A percentile compares a stretch with the other conserved stretches of the same genome.
Evolutionary conservation across 1,140 invertebrate species (phyloP).

Genomic region (Drosophila nebulosa): DNA sequence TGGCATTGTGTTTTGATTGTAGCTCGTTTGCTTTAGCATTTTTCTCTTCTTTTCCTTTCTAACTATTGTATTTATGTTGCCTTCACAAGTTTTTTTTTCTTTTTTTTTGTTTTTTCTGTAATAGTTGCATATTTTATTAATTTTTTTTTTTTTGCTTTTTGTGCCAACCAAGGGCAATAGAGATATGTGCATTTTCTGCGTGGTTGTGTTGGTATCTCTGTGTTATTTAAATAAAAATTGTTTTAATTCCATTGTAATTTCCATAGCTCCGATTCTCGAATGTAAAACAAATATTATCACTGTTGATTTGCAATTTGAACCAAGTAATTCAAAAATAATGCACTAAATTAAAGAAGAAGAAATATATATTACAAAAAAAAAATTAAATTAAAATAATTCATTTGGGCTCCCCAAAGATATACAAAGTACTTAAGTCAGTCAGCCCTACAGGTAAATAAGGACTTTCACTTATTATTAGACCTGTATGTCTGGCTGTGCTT

Average conservation of each 20-base stretch:
- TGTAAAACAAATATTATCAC: conserved; percentile 32
- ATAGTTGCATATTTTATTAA: conserved; percentile 50
- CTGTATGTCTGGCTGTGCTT: neutral
- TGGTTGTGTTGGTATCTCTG: neutral
- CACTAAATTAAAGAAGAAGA: neutral
- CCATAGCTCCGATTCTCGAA: conserved; percentile 25
- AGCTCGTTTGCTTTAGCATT: conserved; percentile 38
- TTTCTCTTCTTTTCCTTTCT: neutral
- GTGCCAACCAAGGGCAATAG: neutral
- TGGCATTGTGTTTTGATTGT: conserved; percentile 45
- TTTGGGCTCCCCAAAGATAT: neutral
- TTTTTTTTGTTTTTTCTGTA: conserved; percentile 8
- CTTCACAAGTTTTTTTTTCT: neutral
- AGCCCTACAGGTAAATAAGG: neutral
- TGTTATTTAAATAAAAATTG: conserved; percentile 19
- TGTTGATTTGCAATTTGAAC: conserved; percentile 19
- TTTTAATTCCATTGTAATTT: conserved; percentile 57
- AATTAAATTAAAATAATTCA: neutral
- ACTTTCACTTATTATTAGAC: conserved; percentile 10
- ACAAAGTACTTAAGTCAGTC: neutral
- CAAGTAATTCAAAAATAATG: neutral
- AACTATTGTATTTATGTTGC: neutral
- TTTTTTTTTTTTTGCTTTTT: conserved; percentile 4
- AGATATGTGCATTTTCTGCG: conserved; percentile 1
- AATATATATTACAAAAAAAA: neutral